phyloP scores from a whole-genome alignment of 2,113 vertebrate genomes.

The human (Homo sapiens) region DNA sequence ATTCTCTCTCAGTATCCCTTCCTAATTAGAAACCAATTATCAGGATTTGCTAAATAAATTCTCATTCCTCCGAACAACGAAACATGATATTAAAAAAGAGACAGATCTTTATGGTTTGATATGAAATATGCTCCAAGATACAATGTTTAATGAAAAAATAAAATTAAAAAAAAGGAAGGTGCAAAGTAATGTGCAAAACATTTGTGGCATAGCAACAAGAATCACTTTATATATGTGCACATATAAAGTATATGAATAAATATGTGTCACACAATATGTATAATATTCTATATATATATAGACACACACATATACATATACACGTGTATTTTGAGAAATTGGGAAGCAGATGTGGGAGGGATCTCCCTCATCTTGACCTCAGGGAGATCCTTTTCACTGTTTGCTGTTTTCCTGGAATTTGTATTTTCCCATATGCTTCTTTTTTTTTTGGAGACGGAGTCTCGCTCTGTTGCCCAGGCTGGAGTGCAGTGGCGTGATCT shows the following conservation, averaged over 20 bases:
- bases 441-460: no score
- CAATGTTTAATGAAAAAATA: conserved; percentile 9
- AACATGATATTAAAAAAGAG: background rate
- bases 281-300: no score
- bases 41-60: background rate
- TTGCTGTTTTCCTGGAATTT: background rate
- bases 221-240: background rate
- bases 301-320: background rate
- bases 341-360: background rate
- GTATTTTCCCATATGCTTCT: background rate
- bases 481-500: no score
- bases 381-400: background rate
- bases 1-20: background rate
- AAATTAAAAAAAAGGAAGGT: background rate
- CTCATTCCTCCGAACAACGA: background rate
- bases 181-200: background rate
- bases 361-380: no score
- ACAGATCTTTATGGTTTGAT: background rate
- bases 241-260: background rate
- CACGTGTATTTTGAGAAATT: background rate
- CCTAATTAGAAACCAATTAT: conserved; percentile 8
- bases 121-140: background rate
- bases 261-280: background rate
- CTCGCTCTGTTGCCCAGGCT: no score
- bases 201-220: background rate